Base-by-base conservation (phyloP, 2,888 invertebrate genomes). In the Ditula angustiorana region DNA sequence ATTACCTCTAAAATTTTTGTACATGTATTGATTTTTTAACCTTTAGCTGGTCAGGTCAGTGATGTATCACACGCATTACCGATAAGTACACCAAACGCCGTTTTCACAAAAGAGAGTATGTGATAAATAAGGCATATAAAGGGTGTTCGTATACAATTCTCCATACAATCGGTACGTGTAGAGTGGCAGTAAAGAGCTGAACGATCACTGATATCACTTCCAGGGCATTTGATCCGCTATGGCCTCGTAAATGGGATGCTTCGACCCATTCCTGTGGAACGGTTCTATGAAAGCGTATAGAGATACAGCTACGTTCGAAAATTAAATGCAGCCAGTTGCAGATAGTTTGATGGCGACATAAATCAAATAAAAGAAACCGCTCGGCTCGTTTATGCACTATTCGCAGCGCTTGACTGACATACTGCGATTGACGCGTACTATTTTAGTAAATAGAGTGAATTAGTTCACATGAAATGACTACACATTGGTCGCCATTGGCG, bases 141-240 rank as follows among this genome's bases (percentile, higher is more conserved):
- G 21, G 24, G 37, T 64, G 58, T 58, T 57, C 49, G 35, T 52
- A 64, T 28, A 53, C 58, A 37, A 46, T 53, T 35, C 28, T 52
- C 59, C 26, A 21, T 53, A 26, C 58, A 63, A 58, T 63, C 47
- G 59, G 64, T 58, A 58, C 58, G 65, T 67, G 57, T 68, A 74
- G 73, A 71, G 71, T 69, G 65, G 72, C 69, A 77, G 78, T 86
- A 84, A 81, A 83, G 73, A 71, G 75, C 74, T 78, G 80, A 81
- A 81, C 80, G 85, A 80, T 82, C 79, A 71, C 76, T 67, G 78
- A 75, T 85, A 86, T 87, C 84, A 86, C 79, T 87, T 88, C 85
- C 87, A 81, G 76, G 75, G 79, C 86, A 83, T 87, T 87, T 87
- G 83, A 85, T 81, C 79, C 79, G 78, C 73, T 83, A 85, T 83